A percentile compares a stretch with the other conserved stretches of the same genome.
phyloP scores from a whole-genome alignment of 2,888 invertebrate genomes.

The Cantharis rufa region DNA sequence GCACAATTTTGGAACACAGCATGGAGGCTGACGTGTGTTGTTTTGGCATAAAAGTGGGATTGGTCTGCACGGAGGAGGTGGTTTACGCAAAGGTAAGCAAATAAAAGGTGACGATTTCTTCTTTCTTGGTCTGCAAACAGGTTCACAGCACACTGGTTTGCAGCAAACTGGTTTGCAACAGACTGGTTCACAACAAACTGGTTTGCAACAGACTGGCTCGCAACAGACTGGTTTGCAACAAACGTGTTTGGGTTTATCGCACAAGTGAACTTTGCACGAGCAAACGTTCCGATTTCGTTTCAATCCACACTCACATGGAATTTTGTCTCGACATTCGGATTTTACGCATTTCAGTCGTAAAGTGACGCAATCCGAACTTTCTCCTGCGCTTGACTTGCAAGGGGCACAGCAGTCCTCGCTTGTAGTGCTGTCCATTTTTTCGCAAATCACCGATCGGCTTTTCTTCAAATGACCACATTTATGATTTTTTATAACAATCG shows the following conservation, averaged over 20 bases:
- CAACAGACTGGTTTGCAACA: background rate
- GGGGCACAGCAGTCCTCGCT: constrained; percentile 8
- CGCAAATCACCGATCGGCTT: constrained; percentile 6
- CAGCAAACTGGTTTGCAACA: background rate
- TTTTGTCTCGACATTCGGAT: background rate
- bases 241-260: background rate
- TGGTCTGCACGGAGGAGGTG: background rate
- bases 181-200: background rate
- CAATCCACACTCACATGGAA: background rate
- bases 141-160: background rate
- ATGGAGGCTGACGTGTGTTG: background rate
- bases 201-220: background rate
- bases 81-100: background rate
- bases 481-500: constrained; percentile 1
- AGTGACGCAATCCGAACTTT: constrained; percentile 14
- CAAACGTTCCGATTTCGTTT: background rate
- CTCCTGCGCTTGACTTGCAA: background rate
- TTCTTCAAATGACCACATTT: constrained; percentile 5
- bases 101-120: background rate
- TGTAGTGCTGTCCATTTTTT: constrained; percentile 13
- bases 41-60: background rate
- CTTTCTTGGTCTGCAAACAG: background rate
- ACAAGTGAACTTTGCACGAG: background rate
- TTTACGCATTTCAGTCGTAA: constrained; percentile 9
- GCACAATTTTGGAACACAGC: background rate